Conservation (phyloP, 2,797 vertebrate genomes). For the Aphelocoma californica region DNA sequence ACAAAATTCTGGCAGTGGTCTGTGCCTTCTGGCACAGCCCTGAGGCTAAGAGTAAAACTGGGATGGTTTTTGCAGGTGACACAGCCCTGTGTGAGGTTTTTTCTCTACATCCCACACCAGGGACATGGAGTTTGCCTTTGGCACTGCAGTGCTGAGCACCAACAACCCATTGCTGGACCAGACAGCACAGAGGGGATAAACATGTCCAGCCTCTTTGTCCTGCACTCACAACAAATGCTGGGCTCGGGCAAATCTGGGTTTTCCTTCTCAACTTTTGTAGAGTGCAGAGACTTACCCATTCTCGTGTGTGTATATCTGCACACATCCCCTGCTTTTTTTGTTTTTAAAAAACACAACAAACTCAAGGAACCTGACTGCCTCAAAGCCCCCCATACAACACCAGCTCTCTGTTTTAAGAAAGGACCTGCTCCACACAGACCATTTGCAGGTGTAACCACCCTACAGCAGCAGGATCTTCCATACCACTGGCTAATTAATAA, state of each 20-base stretch:
- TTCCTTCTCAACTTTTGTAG: neutral
- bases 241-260: neutral
- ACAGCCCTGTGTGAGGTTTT: neutral
- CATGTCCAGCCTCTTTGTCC: accelerated
- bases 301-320: accelerated
- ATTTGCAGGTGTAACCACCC: neutral
- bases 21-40: neutral
- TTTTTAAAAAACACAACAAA: neutral
- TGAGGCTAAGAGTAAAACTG: neutral
- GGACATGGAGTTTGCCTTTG: neutral
- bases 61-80: neutral
- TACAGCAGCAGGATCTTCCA: neutral
- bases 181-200: neutral
- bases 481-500: neutral
- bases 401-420: neutral
- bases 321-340: neutral
- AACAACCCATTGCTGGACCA: neutral
- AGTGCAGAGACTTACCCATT: accelerated
- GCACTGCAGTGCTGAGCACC: neutral
- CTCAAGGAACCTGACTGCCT: neutral
- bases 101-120: neutral
- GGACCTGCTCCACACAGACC: neutral
- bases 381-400: neutral
- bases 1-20: neutral
- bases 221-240: neutral